phyloP scores from a whole-genome alignment of 2,888 invertebrate species.

The Apotomis capreana region DNA sequence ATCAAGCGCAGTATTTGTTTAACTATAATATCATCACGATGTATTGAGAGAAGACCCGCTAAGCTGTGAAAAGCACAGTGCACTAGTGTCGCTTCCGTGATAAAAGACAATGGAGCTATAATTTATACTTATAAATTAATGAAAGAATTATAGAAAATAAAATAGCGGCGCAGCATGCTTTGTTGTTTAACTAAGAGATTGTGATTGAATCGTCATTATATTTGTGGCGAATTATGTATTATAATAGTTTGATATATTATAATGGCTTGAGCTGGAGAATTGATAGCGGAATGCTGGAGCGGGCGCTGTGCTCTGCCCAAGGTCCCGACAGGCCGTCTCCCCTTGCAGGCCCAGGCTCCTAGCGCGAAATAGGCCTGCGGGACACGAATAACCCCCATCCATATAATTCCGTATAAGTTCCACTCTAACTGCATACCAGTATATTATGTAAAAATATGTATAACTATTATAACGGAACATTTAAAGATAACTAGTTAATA shows the following conservation, averaged over 20 bases:
- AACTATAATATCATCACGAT: neutral
- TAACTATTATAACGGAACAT: neutral
- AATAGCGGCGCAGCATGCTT: conserved; percentile 29
- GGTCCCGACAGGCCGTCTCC: conserved; percentile 14
- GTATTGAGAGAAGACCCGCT: neutral
- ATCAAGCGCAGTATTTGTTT: neutral
- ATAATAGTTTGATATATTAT: conserved; percentile 6
- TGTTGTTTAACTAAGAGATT: conserved; percentile 13
- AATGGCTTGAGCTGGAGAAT: conserved; percentile 18
- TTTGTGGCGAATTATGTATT: conserved; percentile 37
- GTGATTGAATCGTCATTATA: conserved; percentile 24
- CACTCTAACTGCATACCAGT: neutral
- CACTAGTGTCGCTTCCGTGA: neutral
- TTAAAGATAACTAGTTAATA: neutral
- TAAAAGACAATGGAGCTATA: neutral
- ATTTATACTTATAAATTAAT: neutral
- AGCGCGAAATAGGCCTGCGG: conserved; percentile 29
- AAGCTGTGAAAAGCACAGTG: neutral
- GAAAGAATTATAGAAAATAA: conserved; percentile 4
- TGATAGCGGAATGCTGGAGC: neutral
- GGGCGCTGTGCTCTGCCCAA: neutral
- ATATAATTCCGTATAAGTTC: neutral
- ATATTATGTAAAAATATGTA: conserved; percentile 4
- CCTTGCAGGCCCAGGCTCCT: conserved; percentile 10
- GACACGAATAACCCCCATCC: neutral